phyloP scores from a whole-genome alignment of 1,140 invertebrate genomes.

The Solenopsis fugax region DNA sequence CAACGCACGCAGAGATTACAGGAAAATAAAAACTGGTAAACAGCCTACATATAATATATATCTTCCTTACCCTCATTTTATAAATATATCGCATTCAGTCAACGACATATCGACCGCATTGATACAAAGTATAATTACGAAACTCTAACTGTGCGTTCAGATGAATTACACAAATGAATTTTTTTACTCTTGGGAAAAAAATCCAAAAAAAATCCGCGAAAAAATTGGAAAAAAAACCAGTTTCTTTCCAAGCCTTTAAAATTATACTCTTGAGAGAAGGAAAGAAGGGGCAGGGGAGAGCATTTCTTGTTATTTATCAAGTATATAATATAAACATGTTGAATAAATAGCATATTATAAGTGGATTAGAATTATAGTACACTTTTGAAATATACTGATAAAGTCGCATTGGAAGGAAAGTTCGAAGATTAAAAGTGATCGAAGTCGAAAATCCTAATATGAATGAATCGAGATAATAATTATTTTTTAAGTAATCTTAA shows the following conservation, averaged over 20 bases:
- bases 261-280: no score
- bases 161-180: background rate
- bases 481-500: background rate
- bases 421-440: background rate
- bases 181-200: background rate
- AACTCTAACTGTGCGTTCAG: background rate
- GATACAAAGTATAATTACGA: background rate
- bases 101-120: background rate
- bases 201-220: no score
- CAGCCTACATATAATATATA: background rate
- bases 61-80: background rate
- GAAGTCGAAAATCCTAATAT: background rate
- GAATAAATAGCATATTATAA: constrained; percentile 17
- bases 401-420: background rate
- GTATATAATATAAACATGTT: constrained; percentile 1
- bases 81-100: background rate
- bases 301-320: background rate
- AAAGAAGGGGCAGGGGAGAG: no score
- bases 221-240: no score
- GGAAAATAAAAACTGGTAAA: background rate
- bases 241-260: no score
- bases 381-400: background rate
- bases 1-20: background rate
- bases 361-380: background rate
- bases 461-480: background rate